These are phyloP conservation scores for Trissolcus japonicus DNA, from an alignment of 2,888 invertebrate genomes.

Conservation along the genomic window DNA sequence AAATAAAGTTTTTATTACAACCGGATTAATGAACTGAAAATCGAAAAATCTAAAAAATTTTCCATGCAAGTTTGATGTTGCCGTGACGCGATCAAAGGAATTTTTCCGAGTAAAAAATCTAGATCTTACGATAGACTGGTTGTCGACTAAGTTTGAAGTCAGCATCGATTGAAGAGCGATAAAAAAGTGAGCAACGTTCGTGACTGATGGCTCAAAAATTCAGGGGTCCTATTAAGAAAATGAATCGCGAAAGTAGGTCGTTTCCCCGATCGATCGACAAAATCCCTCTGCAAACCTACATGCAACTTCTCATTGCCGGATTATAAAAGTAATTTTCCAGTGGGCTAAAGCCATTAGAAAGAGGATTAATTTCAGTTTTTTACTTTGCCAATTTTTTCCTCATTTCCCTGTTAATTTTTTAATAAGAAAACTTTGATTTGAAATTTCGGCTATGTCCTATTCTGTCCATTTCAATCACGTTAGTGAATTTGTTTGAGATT, in stretches of 20 bases:
- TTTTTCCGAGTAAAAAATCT: constrained; percentile 14
- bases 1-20: no score
- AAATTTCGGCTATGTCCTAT: background rate
- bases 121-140: constrained; percentile 21
- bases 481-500: no score
- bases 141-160: constrained; percentile 24
- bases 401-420: background rate
- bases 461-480: background rate
- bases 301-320: constrained; percentile 44
- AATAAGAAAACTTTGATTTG: no score
- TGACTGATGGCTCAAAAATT: constrained; percentile 51
- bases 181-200: constrained; percentile 39
- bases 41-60: no score
- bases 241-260: constrained; percentile 54
- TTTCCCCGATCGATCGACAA: constrained; percentile 40
- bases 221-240: constrained; percentile 50
- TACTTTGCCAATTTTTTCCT: constrained; percentile 16
- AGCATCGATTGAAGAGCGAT: constrained; percentile 13
- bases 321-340: constrained; percentile 52
- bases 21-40: no score
- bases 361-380: constrained; percentile 17
- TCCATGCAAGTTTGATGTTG: no score
- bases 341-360: constrained; percentile 20
- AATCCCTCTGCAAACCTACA: constrained; percentile 29
- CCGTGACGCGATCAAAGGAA: constrained; percentile 3